Conservation (phyloP, 2,888 invertebrate genomes). For the Prosapia bicincta region DNA sequence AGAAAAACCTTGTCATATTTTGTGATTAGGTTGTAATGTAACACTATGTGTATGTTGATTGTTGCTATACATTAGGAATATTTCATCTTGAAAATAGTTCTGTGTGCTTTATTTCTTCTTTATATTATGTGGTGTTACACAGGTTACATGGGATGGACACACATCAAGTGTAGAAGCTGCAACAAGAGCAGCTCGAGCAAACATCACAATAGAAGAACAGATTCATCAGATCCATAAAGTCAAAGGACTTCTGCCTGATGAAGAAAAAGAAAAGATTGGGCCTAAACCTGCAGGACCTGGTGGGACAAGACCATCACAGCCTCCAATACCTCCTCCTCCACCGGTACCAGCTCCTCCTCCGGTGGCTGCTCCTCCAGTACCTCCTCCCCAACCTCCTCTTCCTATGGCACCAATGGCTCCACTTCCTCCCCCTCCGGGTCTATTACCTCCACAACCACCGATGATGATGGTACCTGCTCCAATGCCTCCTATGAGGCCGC, state of each 20-base stretch:
- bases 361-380: conserved; percentile 42
- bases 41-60: no score
- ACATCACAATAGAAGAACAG: conserved; percentile 91
- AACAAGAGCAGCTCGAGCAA: conserved; percentile 88
- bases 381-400: conserved; percentile 41
- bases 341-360: conserved; percentile 37
- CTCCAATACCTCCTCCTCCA: conserved; percentile 33
- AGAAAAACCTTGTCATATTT: no score
- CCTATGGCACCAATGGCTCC: conserved; percentile 52
- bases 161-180: conserved; percentile 96
- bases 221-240: conserved; percentile 97
- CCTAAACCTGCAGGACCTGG: conserved; percentile 68
- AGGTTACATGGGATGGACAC: conserved; percentile 98
- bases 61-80: no score
- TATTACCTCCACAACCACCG: conserved; percentile 48
- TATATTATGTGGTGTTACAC: no score
- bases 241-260: conserved; percentile 90
- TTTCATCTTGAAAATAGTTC: no score
- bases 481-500: conserved; percentile 53
- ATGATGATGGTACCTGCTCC: conserved; percentile 63
- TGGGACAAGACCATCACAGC: conserved; percentile 26
- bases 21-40: no score
- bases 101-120: conserved; percentile 6
- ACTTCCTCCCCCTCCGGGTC: conserved; percentile 44
- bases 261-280: conserved; percentile 96